Evolutionary conservation across 2,888 invertebrate genomes (phyloP).

Genomic region (Philereme transversata): DNA sequence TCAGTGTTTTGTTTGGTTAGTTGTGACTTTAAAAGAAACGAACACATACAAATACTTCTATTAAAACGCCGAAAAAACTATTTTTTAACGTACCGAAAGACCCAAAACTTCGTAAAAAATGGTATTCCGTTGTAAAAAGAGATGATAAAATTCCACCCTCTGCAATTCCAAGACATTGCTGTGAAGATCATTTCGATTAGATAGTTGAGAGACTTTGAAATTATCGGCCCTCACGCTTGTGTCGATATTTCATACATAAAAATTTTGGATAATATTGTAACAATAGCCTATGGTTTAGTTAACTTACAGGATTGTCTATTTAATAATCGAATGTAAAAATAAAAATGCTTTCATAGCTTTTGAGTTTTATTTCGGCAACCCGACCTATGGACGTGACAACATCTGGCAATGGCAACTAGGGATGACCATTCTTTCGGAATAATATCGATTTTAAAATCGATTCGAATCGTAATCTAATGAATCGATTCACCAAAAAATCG

Average conservation of each 20-base stretch:
- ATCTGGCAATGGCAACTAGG: no score
- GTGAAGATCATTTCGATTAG: slow-evolving; percentile 1
- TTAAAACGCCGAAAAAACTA: slow-evolving; percentile 1
- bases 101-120: background rate
- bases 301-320: slow-evolving; percentile 10
- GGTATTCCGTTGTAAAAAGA: no score
- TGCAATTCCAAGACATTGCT: background rate
- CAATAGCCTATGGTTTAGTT: slow-evolving; percentile 11
- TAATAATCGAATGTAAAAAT: slow-evolving; percentile 1
- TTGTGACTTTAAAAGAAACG: no score
- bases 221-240: slow-evolving; percentile 13
- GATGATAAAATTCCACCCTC: background rate
- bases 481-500: no score
- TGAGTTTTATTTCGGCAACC: no score
- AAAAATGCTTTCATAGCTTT: background rate
- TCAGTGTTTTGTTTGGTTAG: no score
- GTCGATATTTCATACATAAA: slow-evolving; percentile 5
- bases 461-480: no score
- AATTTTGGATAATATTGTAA: slow-evolving; percentile 6
- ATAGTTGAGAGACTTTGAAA: slow-evolving; percentile 23
- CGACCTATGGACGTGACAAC: no score
- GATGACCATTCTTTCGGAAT: no score
- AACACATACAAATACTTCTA: background rate
- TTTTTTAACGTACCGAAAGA: slow-evolving; percentile 2
- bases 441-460: no score